Percentiles rank a stretch among this genome's conserved stretches.
These are phyloP conservation scores for Sander lucioperca DNA, from an alignment of 2,113 vertebrate genomes.

Conservation along the genomic window DNA sequence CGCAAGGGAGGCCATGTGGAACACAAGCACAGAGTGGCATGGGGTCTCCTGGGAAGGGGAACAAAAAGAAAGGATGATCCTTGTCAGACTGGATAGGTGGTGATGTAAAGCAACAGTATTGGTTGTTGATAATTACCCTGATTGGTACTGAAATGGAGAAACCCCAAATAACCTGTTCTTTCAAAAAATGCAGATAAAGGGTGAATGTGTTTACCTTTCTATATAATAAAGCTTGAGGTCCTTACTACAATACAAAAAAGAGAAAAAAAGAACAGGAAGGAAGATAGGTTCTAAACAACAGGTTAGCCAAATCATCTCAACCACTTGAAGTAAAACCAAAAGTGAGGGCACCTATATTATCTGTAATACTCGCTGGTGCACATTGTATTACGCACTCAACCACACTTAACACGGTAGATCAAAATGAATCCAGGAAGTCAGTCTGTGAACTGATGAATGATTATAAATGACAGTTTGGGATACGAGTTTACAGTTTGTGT, in stretches of 20 bases:
- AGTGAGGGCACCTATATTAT: background rate
- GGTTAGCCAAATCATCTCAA: background rate
- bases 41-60: conserved; percentile 46
- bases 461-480: too few species aligned
- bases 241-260: background rate
- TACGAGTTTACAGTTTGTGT: too few species aligned
- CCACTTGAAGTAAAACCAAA: background rate
- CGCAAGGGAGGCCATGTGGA: conserved; percentile 38
- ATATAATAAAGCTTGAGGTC: background rate
- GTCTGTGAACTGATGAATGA: background rate
- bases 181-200: background rate
- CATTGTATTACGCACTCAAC: background rate
- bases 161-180: background rate
- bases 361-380: background rate
- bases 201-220: background rate
- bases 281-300: background rate
- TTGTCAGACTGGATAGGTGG: conserved; percentile 29
- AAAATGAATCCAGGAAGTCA: background rate
- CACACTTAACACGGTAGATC: background rate
- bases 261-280: background rate
- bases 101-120: conserved; percentile 40
- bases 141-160: conserved; percentile 25
- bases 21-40: conserved; percentile 25
- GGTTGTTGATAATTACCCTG: conserved; percentile 49
- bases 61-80: conserved; percentile 29